Evolutionary conservation across 92 coral and sea anemone genomes (phyloP), one percentile per base, ranked within the genome.

Genomic region (Galaxea fascicularis): DNA sequence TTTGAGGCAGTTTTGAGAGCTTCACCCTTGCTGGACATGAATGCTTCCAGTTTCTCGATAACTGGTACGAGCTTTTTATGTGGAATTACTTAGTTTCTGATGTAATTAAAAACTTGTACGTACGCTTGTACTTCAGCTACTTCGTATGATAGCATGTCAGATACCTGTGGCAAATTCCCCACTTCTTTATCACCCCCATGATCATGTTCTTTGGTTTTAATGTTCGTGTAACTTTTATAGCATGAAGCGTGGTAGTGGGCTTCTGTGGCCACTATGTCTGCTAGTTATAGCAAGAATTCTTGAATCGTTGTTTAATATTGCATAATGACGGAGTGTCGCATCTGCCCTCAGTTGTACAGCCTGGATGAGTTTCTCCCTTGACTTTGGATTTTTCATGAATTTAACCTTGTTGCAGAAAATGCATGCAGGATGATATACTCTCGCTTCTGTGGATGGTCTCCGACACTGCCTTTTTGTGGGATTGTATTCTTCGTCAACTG

Each of bases 351-450:
- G n/a, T n/a, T n/a, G n/a, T n/a, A 46, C 83, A 44, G 58, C 58
- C 25, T 71, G 58, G 16, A 74, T 77, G n/a, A 27, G 86, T 24
- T 87, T 80, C 70, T 87, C 91, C 12, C 87, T 41, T 70, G 54
- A 71, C 76, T 71, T 71, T 26, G 91, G 52, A 44, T 31, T 65
- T 80, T 80, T 87, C 76, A 51, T 8, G 53, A 51, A 86, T 63
- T 86, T 78, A 29, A n/a, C n/a, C n/a, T n/a, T n/a, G n/a, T n/a
- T n/a, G n/a, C n/a, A n/a, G n/a, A n/a, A n/a, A n/a, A n/a, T 78
- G 59, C 90, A 86, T 26, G 79, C 65, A 22, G 73, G 85, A 24
- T 78, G 80, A 69, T 86, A 86, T 0, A 68, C 66, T 78, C 85
- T 53, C 44, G 54, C 67, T 28, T 70, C 64, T 10, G 79, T 16